Evolutionary conservation across 2,888 invertebrate genomes (phyloP).

Genomic region (Pteria penguin): DNA sequence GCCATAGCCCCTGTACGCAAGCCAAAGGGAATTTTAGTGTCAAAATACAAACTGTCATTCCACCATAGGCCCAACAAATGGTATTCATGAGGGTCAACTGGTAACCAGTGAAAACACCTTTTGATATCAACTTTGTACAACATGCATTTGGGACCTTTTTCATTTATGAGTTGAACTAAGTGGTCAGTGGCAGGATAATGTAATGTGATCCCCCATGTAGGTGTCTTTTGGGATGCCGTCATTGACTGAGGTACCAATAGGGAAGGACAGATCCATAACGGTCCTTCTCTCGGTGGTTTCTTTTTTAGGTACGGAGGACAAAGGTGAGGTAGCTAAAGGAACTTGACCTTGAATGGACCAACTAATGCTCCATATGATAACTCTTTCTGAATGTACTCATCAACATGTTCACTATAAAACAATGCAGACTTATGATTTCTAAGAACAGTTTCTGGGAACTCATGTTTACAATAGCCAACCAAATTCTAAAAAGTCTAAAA

Average conservation of each 20-base stretch:
- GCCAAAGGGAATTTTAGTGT: neutral
- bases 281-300: neutral
- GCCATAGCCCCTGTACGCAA: constrained; percentile 7
- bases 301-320: constrained; percentile 18
- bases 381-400: constrained; percentile 2
- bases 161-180: neutral
- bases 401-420: neutral
- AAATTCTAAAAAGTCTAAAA: no score
- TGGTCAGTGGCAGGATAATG: neutral
- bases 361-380: neutral
- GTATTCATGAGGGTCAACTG: no score
- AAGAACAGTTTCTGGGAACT: no score
- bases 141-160: neutral
- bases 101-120: no score
- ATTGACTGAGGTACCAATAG: constrained; percentile 8
- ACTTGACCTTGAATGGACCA: neutral
- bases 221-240: constrained; percentile 1
- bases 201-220: no score
- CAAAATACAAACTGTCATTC: constrained; percentile 12
- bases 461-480: no score
- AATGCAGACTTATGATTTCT: constrained; percentile 12
- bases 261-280: constrained; percentile 22
- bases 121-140: neutral
- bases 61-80: no score
- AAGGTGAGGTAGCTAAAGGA: constrained; percentile 6